These are phyloP conservation scores for Manacus vitellinus DNA, from an alignment of 2,113 vertebrate species.

Conservation along the genomic window DNA sequence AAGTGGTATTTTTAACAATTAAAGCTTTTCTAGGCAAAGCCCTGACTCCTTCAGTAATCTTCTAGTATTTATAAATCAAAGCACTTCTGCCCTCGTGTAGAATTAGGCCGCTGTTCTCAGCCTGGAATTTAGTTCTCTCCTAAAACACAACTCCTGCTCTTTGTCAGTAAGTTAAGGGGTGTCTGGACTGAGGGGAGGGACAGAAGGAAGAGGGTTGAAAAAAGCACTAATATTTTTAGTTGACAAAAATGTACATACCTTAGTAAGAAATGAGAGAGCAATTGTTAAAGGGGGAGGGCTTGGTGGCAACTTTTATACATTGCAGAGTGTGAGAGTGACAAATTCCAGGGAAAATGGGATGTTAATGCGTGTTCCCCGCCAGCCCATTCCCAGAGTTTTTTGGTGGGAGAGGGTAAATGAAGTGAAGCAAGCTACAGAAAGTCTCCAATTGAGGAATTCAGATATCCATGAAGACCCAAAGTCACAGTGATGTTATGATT, in stretches of 20 bases:
- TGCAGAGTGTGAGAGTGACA: slow-evolving; percentile 10
- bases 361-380: slow-evolving; percentile 22
- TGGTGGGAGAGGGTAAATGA: not conserved
- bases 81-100: not conserved
- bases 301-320: slow-evolving; percentile 16
- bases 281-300: slow-evolving; percentile 60
- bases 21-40: not conserved
- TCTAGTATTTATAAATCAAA: not conserved
- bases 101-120: not conserved
- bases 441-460: not conserved
- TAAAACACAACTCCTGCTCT: not conserved
- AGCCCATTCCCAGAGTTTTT: slow-evolving; percentile 29
- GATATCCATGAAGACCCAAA: not conserved
- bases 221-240: slow-evolving; percentile 50
- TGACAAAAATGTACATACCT: slow-evolving; percentile 62
- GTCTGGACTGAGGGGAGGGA: slow-evolving; percentile 33
- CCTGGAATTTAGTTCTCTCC: not conserved
- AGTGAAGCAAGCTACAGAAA: slow-evolving; percentile 38
- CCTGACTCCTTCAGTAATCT: not conserved
- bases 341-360: slow-evolving; percentile 7
- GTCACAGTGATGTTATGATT: not conserved
- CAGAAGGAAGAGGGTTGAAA: not conserved
- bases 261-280: slow-evolving; percentile 61
- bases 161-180: not conserved
- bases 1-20: not conserved